Base-by-base conservation (phyloP, 2,888 invertebrate species). In the Pyrrhia umbra region DNA sequence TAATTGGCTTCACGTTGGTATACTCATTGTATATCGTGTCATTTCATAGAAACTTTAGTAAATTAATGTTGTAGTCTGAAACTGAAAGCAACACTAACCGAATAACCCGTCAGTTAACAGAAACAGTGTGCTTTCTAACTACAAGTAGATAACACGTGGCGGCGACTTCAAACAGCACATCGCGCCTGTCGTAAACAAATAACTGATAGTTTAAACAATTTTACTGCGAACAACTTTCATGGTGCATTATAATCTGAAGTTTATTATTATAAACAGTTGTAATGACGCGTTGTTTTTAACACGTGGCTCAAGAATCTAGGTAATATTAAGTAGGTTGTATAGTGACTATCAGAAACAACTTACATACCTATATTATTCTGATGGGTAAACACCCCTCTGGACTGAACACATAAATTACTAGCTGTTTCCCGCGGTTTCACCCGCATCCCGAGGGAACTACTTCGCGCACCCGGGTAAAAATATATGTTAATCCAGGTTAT, bases 141-240 rank as follows among this genome's bases (percentile, higher is more conserved):
- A n/a, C 50, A 6, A 23, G 46, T 46, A 47, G 46, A 46, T 2
- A 39, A 3, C 57, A 55, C 43, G 45, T 16, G 50, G 63, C 60
- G 70, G 55, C 52, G 15, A 37, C 61, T 47, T 55, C 70, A 70
- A 70, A 70, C 55, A 46, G 16, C 46, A 52, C 40, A 46, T 15
- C 15, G 39, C 45, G 50, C 52, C 64, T 43, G 65, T 51, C 30
- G 13, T 59, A 65, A 70, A 68, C 62, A 71, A 68, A 45, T 50
- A 62, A 45, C 51, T 49, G 52, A 27, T 49, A 54, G 52, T 52
- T 51, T 25, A 47, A 56, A 72, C 45, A 52, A 42, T 56, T 52
- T 67, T 39, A 52, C 15, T 10, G 3, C 27, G 15, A 10, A 40
- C 27, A 18, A 68, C 55, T 57, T 64, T 68, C 58, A 52, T 42